Evolutionary conservation across 1,140 invertebrate genomes (phyloP).

Genomic region (Apolygus lucorum): DNA sequence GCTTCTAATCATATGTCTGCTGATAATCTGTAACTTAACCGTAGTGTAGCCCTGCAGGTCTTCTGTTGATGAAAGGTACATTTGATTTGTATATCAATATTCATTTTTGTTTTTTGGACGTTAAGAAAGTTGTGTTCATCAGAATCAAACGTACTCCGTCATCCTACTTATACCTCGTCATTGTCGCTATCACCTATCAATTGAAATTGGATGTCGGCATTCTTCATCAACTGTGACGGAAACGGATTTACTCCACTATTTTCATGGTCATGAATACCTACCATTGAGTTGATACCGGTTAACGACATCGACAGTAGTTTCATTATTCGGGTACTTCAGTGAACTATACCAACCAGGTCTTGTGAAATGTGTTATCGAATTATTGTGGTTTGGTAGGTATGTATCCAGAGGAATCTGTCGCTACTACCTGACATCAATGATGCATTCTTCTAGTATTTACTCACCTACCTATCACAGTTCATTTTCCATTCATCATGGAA

Average conservation of each 20-base stretch:
- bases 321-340: too few species aligned
- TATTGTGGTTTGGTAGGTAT: too few species aligned
- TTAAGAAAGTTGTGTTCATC: not conserved
- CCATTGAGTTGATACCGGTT: too few species aligned
- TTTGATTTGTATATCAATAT: not conserved
- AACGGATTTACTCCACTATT: not conserved
- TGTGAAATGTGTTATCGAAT: too few species aligned
- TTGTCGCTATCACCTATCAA: not conserved
- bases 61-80: not conserved
- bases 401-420: too few species aligned
- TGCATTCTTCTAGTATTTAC: too few species aligned
- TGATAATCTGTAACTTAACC: not conserved
- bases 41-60: not conserved
- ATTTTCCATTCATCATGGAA: too few species aligned
- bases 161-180: not conserved
- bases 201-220: not conserved
- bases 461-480: too few species aligned
- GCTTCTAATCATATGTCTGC: not conserved
- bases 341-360: too few species aligned
- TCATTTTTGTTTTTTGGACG: not conserved
- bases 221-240: not conserved
- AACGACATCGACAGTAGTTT: too few species aligned
- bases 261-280: too few species aligned
- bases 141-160: not conserved
- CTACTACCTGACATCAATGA: too few species aligned